Evolutionary conservation across 2,888 invertebrate genomes (phyloP), one percentile per base, ranked within the genome.

Genomic region (Smittia aterrima): DNA sequence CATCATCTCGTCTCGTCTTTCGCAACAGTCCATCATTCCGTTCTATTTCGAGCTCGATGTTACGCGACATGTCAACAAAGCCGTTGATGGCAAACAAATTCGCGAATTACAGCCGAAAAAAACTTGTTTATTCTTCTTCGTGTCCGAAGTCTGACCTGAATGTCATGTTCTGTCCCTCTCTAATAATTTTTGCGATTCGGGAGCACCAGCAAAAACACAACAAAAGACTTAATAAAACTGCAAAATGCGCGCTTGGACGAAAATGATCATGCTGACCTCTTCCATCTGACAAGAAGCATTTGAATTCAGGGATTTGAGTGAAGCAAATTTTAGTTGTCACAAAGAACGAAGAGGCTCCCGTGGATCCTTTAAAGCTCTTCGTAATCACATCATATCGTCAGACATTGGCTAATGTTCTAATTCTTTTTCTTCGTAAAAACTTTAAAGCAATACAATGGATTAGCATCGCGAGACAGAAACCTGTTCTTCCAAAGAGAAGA

Each of bases 1-100:
- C 66, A 40, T 41, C 22, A 66, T 32, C 32, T 32, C 32, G 32
- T 32, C 32, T 32, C 32, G 32, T 47, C 11, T 47, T 47, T 47
- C 47, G 16, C 47, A 47, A 47, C 47, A 47, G 47, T n/a, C 47
- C 47, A 16, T 47, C 47, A 47, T 47, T n/a, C 16, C 47, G 11
- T 47, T 47, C 47, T 16, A 47, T 47, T 47, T 47, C 47, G n/a
- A 47, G 47, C 16, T 32, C 11, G 16, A n/a, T 47, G 11, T 47
- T 47, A 47, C 3, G 66, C 27, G 68, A 68, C 68, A 68, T 68
- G 68, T 68, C 47, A 68, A 68, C 68, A 68, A 68, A 68, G 68
- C 40, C 68, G 68, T 68, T 68, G 68, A 68, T 40, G 68, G 68
- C 40, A 68, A 68, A 68, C 68, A 68, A 68, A 68, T 68, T 68